Conservation (phyloP, 2,888 invertebrate genomes). For the Trichopoda pennipes region DNA sequence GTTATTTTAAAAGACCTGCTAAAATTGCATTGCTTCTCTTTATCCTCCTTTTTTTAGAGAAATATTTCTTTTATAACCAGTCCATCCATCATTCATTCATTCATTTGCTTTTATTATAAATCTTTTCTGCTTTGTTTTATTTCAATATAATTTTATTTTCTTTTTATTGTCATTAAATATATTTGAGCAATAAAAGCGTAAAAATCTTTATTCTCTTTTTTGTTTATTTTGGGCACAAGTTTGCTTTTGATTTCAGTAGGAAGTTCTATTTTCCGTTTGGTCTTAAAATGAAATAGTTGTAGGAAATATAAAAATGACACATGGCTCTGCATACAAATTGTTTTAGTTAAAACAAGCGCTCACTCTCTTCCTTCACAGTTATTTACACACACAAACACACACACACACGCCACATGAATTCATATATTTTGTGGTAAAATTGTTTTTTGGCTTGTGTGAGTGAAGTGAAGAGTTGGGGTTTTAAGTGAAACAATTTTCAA, state of each 20-base stretch:
- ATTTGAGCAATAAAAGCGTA: conserved; percentile 56
- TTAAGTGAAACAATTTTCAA: conserved; percentile 65
- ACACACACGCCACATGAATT: background rate
- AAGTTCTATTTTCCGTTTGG: conserved; percentile 55
- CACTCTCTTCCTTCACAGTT: background rate
- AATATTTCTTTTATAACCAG: conserved; percentile 17
- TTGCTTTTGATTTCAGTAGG: background rate
- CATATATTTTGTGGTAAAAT: conserved; percentile 50
- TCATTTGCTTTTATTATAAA: conserved; percentile 46
- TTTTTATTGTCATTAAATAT: conserved; percentile 48
- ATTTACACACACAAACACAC: background rate
- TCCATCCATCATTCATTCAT: conserved; percentile 33
- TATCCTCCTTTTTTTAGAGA: conserved; percentile 3
- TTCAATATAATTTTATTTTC: conserved; percentile 47
- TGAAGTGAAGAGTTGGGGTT: conserved; percentile 38
- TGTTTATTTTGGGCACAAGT: background rate
- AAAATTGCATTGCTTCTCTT: conserved; percentile 26
- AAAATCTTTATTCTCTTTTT: conserved; percentile 38
- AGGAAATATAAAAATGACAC: conserved; percentile 71
- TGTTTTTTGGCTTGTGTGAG: conserved; percentile 38
- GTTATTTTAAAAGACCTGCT: conserved; percentile 23
- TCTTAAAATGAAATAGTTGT: conserved; percentile 60
- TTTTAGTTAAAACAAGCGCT: conserved; percentile 40
- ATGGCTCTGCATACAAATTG: conserved; percentile 70
- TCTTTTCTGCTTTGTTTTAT: conserved; percentile 35